A percentile compares a stretch with the other conserved stretches of the same genome.
phyloP scores from a whole-genome alignment of 2,797 vertebrate species.

The Pteropus rufus region DNA sequence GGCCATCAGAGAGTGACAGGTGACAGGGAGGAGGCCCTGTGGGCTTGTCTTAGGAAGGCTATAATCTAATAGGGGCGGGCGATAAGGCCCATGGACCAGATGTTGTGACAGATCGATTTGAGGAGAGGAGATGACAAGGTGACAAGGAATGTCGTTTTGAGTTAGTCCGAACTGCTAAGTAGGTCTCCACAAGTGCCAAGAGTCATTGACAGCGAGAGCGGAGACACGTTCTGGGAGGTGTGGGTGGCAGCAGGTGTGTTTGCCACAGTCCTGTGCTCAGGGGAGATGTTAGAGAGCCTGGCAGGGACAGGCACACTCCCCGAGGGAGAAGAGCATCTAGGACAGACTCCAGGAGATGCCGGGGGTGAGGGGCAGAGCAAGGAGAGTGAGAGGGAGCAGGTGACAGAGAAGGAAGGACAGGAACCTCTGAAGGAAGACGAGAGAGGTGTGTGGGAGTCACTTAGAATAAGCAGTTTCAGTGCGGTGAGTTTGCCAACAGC shows the following conservation, averaged over 20 bases:
- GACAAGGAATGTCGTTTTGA: not conserved
- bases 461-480: no score
- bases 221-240: rapidly evolving
- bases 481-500: not conserved
- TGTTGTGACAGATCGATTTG: not conserved
- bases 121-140: not conserved
- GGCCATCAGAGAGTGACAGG: not conserved
- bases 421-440: not conserved
- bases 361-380: rapidly evolving
- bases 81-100: no score
- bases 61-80: no score
- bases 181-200: not conserved
- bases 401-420: not conserved
- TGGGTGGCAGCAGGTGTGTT: no score
- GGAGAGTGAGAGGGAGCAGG: not conserved
- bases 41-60: not conserved
- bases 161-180: not conserved
- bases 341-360: not conserved
- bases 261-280: not conserved
- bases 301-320: no score
- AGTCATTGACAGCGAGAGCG: not conserved
- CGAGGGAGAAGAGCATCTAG: no score
- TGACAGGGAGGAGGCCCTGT: not conserved
- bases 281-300: not conserved
- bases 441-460: not conserved